phyloP scores from a whole-genome alignment of 2,888 invertebrate species.

The Trachelus troglodyta region DNA sequence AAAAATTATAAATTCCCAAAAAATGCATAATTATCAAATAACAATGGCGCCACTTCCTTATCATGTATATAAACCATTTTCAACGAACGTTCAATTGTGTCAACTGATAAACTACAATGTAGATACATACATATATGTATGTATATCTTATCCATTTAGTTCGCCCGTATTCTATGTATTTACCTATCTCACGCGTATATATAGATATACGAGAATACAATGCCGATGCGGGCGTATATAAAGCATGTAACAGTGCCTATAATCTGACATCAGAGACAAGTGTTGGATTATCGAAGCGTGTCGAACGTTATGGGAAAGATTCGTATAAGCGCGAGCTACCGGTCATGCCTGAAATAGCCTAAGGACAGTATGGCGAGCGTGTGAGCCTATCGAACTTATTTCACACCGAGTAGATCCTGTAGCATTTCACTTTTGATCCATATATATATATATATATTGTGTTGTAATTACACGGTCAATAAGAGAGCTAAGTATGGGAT shows the following conservation, averaged over 20 bases:
- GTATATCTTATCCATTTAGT: neutral
- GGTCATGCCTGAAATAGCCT: neutral
- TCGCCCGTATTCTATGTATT: neutral
- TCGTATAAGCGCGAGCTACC: neutral
- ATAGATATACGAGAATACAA: neutral
- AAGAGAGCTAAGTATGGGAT: neutral
- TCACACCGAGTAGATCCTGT: neutral
- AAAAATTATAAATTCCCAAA: neutral
- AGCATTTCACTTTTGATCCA: neutral
- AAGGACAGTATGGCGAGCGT: neutral
- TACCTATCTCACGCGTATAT: neutral
- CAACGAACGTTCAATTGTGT: neutral
- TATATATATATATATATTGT: neutral
- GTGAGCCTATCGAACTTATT: neutral
- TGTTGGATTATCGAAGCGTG: neutral
- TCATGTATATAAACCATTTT: neutral
- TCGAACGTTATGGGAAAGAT: neutral
- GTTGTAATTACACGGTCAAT: too few species aligned
- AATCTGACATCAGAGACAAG: neutral
- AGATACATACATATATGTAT: too few species aligned
- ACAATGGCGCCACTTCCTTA: neutral
- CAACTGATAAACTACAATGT: neutral
- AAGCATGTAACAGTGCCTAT: neutral
- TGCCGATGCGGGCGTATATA: neutral
- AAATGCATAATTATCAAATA: neutral